Evolutionary conservation across 2,888 invertebrate species (phyloP), one percentile per base, ranked within the genome.

Genomic region (Euzetes globulus): DNA sequence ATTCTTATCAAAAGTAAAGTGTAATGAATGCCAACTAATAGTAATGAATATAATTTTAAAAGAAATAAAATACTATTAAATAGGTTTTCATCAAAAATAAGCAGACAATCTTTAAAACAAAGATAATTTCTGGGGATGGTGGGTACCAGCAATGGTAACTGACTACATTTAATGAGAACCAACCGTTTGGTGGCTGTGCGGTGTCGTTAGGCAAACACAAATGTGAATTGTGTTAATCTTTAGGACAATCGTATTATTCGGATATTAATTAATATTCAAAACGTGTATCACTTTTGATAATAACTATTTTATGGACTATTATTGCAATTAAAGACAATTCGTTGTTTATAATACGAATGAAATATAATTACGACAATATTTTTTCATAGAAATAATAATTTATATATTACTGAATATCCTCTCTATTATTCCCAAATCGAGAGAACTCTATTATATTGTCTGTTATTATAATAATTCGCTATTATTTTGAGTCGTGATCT

Each of bases 271-370:
- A 29, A 63, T 63, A 63, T 63, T 63, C 63, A 29, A 63, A 63
- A 29, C 63, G 63, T 63, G 63, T 63, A 29, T 63, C 63, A 33
- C 63, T 63, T 63, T 63, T 27, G 11, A 63, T 63, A 63, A 63
- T 63, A 63, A 25, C 13, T 29, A 17, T 63, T 29, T 63, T 22
- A 22, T 19, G 55, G 22, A 9, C 6, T 55, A 55, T 55, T 55
- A 55, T 55, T 55, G 55, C 55, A 55, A 55, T 55, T 55, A 55
- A 55, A 55, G 55, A 55, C 63, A 27, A 63, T 25, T 29, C 29
- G 29, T 63, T 63, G 63, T 63, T 63, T 33, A 25, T 55, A 55
- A 55, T 55, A 25, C 22, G n/a, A n/a, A 19, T 13, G 55, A n/a
- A 55, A 55, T 55, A 55, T 25, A 55, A 55, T 55, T 55, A 55